phyloP scores from a whole-genome alignment of 30 jellyfish, hydroid and myxozoan genomes.

The Clytia hemisphaerica region DNA sequence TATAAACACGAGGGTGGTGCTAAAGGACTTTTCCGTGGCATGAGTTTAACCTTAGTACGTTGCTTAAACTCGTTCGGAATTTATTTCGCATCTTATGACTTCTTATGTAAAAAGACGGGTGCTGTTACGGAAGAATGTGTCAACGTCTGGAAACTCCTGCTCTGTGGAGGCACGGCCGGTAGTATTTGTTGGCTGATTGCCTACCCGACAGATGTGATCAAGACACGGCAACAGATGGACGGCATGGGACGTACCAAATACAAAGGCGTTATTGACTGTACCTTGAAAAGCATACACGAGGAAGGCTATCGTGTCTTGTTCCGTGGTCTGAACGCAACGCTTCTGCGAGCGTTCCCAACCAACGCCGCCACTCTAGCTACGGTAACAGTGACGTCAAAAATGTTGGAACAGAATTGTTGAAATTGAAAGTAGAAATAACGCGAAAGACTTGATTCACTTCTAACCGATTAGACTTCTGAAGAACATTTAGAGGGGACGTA shows the following conservation, averaged over 20 bases:
- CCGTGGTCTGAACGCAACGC: conserved; percentile 60
- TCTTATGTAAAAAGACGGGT: conserved; percentile 31
- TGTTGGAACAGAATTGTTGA: background rate
- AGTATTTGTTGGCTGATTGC: conserved; percentile 49
- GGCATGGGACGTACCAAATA: conserved; percentile 35
- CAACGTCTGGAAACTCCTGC: conserved; percentile 25
- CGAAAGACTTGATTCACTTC: background rate
- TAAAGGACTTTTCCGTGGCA: conserved; percentile 49
- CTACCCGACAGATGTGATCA: conserved; percentile 74
- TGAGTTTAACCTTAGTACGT: conserved; percentile 46
- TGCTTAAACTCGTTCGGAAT: conserved; percentile 66
- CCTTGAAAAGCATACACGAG: conserved; percentile 23
- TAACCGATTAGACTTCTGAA: too few relatives aligned
- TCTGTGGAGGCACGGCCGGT: conserved; percentile 81
- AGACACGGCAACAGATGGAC: conserved; percentile 70
- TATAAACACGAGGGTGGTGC: conserved; percentile 38
- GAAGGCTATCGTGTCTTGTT: conserved; percentile 61
- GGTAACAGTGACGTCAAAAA: conserved; percentile 41
- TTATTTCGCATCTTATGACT: conserved; percentile 49
- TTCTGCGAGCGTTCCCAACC: conserved; percentile 69
- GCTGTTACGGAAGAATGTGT: conserved; percentile 26
- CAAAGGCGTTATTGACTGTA: conserved; percentile 55
- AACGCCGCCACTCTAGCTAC: conserved; percentile 84
- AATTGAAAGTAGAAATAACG: background rate
- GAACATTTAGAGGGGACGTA: background rate